Evolutionary conservation across 2,888 invertebrate genomes (phyloP).

Genomic region (Meandrusa payeni): DNA sequence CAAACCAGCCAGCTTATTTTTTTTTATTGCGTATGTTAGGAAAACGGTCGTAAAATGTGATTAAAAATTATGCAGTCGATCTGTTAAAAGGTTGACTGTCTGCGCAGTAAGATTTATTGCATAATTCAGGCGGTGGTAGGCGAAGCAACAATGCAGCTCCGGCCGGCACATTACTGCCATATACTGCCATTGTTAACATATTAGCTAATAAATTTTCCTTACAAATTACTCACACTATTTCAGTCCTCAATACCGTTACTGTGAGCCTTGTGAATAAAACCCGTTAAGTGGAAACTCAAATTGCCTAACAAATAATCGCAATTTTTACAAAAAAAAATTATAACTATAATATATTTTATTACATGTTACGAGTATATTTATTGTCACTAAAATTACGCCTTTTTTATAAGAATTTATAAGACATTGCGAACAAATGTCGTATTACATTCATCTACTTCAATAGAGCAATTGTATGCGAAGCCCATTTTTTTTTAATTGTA

Average conservation of each 20-base stretch:
- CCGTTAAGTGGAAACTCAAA: conserved; percentile 2
- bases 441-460: too few relatives aligned
- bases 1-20: too few relatives aligned
- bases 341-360: too few relatives aligned
- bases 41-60: conserved; percentile 29
- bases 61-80: conserved; percentile 25
- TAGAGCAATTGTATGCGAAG: too few relatives aligned
- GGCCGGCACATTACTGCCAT: conserved; percentile 38
- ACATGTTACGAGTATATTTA: too few relatives aligned
- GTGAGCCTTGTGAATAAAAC: conserved; percentile 6
- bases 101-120: conserved; percentile 12
- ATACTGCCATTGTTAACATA: conserved; percentile 49
- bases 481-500: too few relatives aligned
- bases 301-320: too few relatives aligned
- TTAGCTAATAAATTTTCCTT: conserved; percentile 49
- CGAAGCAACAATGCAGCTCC: conserved; percentile 41
- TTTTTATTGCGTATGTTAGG: too few relatives aligned
- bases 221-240: conserved; percentile 28
- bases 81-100: conserved; percentile 19
- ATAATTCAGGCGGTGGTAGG: conserved; percentile 10
- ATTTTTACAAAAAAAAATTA: too few relatives aligned
- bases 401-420: too few relatives aligned
- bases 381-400: too few relatives aligned
- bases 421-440: too few relatives aligned
- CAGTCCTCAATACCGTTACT: conserved; percentile 4